Base-by-base conservation (phyloP, 1,140 invertebrate species). In the Alviniconcha marisindica region DNA sequence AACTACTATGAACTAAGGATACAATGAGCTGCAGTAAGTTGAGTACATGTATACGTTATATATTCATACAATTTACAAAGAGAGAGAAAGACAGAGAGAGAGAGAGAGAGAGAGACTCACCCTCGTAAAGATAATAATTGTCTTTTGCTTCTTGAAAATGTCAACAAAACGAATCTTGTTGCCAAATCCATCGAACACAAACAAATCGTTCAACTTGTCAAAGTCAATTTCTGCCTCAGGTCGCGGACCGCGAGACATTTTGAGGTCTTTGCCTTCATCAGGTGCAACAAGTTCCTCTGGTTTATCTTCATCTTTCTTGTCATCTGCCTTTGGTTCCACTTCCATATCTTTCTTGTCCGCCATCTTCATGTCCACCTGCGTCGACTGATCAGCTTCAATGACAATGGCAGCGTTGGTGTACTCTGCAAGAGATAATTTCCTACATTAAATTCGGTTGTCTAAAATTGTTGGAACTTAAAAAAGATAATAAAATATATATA, bases 131-230 rank as follows among this genome's bases (percentile, higher is more conserved):
- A 89, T 82, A 56, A 90, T 83, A 51, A 90, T 89, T 18, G 88
- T 90, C 81, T 90, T 90, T 71, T 89, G 88, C 24, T 89, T 83
- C 60, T 86, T 89, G 76, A 86, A 90, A n/a, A 89, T 81, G 77
- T 89, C 89, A 38, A 83, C 84, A 78, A 90, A 90, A 48, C 81
- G 83, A 31, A 89, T 87, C 82, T 87, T 86, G 78, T 89, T 90
- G 12, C 87, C 88, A 42, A 84, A 83, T 83, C 89, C 87, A 82
- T 90, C 88, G 80, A 71, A 88, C 44, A 90, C 88, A 66, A 69
- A 73, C 33, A 83, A 56, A 36, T 87, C 76, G 33, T 73, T 48
- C 31, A 87, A 42, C 77, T 85, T 85, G 12, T 83, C 77, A 38
- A 87, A 86, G 38, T 89, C 77, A 3, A 84, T 48, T 31, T 73